Evolutionary conservation across 2,888 invertebrate genomes (phyloP), one percentile per base, ranked within the genome.

Genomic region (Limulus polyphemus): DNA sequence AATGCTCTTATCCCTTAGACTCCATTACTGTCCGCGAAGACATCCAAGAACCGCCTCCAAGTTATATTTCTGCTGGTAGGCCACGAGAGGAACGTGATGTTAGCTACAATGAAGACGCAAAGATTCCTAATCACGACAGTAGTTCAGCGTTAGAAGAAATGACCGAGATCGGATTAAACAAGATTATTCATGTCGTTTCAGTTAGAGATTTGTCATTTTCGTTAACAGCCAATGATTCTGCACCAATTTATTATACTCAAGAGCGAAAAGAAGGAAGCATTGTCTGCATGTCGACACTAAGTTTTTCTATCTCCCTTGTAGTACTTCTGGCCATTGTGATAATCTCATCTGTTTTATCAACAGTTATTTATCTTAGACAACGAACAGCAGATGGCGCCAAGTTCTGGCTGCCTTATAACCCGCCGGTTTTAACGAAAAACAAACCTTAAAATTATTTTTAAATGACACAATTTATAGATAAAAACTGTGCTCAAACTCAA

Each of bases 221-320:
- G 47, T 79, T 90, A 60, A 88, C 57, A 17, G 51, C 54, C 12
- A 62, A 65, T 51, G 64, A 65, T 47, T 56, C 58, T 2, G 64
- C 1, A 55, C 63, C 13, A 59, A 63, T 14, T n/a, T 61, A 62
- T 16, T 61, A 68, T 47, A 61, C 56, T 47, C 62, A 62, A 32
- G 64, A 68, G 59, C 16, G 60, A 32, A 72, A 71, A 17, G 68
- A 69, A 13, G 58, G 62, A 10, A 84, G 83, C 46, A 79, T 90
- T 66, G 90, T 93, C 68, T 93, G 92, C 77, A 91, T 93, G 90
- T 91, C 92, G 0, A 91, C 91, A 7, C 88, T 90, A 14, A 90
- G 92, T 12, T 93, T 93, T 93, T 93, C 90, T 51, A 87, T 89
- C 49, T 89, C 90, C 47, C 80, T 93, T 47, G 83, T 91, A 58